Base-by-base conservation (phyloP, 64 coral and sea anemone species). In the Acropora yongei region DNA sequence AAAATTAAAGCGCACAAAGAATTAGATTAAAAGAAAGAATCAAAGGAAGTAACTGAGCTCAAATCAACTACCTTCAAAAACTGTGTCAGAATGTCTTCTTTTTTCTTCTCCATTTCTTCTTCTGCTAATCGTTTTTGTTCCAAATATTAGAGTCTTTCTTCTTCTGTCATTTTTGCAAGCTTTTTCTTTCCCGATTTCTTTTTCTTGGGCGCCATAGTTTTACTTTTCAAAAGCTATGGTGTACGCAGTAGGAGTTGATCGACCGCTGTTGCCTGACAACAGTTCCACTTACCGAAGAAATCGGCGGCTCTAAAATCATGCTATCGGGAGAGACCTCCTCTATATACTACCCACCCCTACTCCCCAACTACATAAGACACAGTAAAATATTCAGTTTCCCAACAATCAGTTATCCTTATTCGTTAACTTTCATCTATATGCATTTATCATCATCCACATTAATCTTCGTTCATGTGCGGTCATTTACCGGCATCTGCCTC, bases 81-180 rank as follows among this genome's bases (percentile, higher is more conserved):
- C 55, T 99, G 97, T 57, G 97, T 99, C 80, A 99, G 96, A 94
- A 99, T 99, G 47, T 96, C 97, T 84, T 99, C 97, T 49, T 99
- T 99, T 63, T 99, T 99, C 75, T 99, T 99, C 63, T 83, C 82
- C 97, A 99, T 96, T 88, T 99, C 97, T 78, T 99, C 97, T 47
- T 99, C 97, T 80, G 94, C 97, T 14, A 96, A 87, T 12, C 97
- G 91, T 86, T 99, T 99, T 67, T 99, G 97, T 46, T 99, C 97
- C 88, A 99, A 53, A 71, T 99, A 99, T 2, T 96, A 81, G 71
- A 95, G 88, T 78, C 78, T 82, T 41, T 99, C 94, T 80, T 99
- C 97, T 86, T 99, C 97, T 10, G 97, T 99, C 97, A 99, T 99
- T 75, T 96, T 99, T 2, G 97, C 97, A 88, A 99, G 92, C 72